A percentile compares a stretch with the other conserved stretches of the same genome.
Conservation (phyloP, 2,888 invertebrate genomes). For the Microctonus aethiopoides region DNA sequence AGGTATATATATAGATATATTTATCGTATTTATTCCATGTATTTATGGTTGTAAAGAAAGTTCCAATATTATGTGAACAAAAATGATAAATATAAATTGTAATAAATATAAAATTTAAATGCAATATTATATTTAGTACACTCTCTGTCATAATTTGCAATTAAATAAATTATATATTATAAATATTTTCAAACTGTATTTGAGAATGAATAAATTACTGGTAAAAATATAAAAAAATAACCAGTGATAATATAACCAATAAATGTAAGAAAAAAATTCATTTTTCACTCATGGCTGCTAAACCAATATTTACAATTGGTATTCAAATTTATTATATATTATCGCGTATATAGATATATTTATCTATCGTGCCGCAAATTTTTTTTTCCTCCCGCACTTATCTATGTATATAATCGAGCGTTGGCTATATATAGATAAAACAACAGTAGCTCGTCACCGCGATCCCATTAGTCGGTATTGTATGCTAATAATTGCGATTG, state of each 20-base stretch:
- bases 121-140: not conserved
- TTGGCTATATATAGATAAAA: conserved; percentile 8
- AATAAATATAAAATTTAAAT: not conserved
- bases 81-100: not conserved
- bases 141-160: not conserved
- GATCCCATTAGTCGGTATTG: conserved; percentile 63
- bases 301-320: too few species aligned
- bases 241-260: too few species aligned
- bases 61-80: not conserved
- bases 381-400: not conserved
- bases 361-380: not conserved
- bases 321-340: too few species aligned
- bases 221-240: too few species aligned
- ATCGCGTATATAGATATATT: not conserved
- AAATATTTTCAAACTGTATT: too few species aligned
- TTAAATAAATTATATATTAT: not conserved
- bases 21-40: too few species aligned
- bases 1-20: not conserved
- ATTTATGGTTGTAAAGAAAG: too few species aligned
- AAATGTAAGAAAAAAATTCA: too few species aligned
- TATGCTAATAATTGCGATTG: conserved; percentile 62
- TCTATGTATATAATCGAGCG: not conserved
- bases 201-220: too few species aligned
- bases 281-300: too few species aligned
- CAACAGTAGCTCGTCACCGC: conserved; percentile 57